A percentile compares a stretch with the other conserved stretches of the same genome.
These are phyloP conservation scores for Belgica antarctica DNA, from an alignment of 2,888 invertebrate genomes.

Conservation along the genomic window DNA sequence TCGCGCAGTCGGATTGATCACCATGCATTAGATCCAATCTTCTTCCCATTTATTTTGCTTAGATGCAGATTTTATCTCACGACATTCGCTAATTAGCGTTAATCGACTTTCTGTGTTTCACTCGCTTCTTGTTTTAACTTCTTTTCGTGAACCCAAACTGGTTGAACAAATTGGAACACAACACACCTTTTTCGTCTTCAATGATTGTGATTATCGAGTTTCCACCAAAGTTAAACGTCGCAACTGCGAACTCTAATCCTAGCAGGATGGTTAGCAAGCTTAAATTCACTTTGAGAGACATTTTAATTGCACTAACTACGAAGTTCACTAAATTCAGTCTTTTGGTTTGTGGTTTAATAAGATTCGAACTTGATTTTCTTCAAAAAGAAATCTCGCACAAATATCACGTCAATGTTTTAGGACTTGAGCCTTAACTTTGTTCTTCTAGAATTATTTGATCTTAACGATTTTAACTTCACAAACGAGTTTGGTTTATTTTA, in stretches of 20 bases:
- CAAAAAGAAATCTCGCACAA: too few species aligned
- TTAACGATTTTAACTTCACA: too few species aligned
- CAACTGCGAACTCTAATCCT: slow-evolving; percentile 8
- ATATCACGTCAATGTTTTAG: too few species aligned
- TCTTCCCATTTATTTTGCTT: neutral
- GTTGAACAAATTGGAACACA: neutral
- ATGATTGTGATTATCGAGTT: slow-evolving; percentile 54
- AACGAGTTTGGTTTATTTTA: too few species aligned
- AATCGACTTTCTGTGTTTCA: slow-evolving; percentile 32
- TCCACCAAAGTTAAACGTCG: slow-evolving; percentile 46
- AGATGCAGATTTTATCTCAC: neutral
- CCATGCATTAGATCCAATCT: too few species aligned
- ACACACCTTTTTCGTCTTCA: slow-evolving; percentile 56
- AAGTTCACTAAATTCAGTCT: too few species aligned
- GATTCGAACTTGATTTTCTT: too few species aligned
- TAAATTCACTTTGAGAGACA: neutral
- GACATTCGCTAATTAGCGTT: neutral
- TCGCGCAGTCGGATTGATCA: too few species aligned
- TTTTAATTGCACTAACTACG: too few species aligned
- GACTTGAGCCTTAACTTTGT: too few species aligned
- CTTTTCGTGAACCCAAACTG: neutral
- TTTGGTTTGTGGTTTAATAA: too few species aligned
- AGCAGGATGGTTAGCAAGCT: neutral
- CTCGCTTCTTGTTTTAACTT: neutral
- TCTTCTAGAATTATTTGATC: too few species aligned